Percentiles rank a stretch among this genome's conserved stretches.
Conservation (phyloP, 2,113 vertebrate species). For the Vulpes ferrilata region DNA sequence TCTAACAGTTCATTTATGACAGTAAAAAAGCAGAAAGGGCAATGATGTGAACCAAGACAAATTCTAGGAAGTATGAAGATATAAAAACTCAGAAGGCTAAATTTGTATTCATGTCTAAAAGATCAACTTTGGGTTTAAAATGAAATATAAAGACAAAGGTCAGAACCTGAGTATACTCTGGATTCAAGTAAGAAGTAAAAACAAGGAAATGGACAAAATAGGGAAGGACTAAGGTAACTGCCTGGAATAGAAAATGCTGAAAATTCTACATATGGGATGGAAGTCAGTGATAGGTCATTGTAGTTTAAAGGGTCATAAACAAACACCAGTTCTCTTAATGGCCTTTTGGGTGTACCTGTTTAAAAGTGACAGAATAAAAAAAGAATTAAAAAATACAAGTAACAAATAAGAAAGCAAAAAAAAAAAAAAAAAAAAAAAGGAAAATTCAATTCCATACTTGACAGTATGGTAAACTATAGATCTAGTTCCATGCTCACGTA, state of each 20-base stretch:
- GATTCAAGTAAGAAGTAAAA: neutral
- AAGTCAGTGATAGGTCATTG: neutral
- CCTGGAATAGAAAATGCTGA: neutral
- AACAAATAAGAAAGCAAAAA: neutral
- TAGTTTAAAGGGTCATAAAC: neutral
- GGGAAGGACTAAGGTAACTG: neutral
- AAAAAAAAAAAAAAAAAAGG: neutral
- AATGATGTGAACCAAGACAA: neutral
- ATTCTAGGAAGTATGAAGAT: neutral
- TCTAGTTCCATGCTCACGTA: neutral
- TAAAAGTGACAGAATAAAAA: neutral
- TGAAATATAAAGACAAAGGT: slow-evolving; percentile 2
- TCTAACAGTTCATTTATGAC: neutral
- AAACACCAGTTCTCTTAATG: neutral
- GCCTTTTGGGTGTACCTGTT: neutral
- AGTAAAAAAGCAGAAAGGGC: neutral
- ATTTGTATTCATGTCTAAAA: neutral
- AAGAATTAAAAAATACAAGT: neutral
- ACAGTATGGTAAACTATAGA: neutral
- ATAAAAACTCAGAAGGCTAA: neutral
- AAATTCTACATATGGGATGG: neutral
- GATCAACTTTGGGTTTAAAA: neutral
- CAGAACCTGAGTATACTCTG: neutral
- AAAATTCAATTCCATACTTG: neutral
- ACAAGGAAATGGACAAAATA: neutral